phyloP scores from a whole-genome alignment of 92 coral and sea anemone species.

The Palythoa grandiflora region DNA sequence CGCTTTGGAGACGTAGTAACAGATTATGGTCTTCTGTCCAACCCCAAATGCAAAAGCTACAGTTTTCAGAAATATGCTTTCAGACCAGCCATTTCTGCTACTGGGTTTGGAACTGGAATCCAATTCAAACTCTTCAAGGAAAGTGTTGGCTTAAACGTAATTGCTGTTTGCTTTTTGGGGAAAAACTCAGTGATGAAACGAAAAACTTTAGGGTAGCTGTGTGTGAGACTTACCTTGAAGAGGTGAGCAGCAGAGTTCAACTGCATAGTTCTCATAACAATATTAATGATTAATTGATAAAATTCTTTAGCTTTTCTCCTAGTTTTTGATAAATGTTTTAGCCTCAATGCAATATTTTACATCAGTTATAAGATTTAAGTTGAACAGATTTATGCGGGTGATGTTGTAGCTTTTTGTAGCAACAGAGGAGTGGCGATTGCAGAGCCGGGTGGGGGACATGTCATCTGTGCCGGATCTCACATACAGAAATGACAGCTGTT shows the following conservation, averaged over 20 bases:
- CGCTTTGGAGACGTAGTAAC: not conserved
- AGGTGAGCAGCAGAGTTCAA: not conserved
- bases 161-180: not conserved
- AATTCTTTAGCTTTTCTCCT: too few relatives aligned
- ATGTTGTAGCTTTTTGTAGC: too few relatives aligned
- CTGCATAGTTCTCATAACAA: not conserved
- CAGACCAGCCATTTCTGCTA: not conserved
- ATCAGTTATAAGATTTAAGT: too few relatives aligned
- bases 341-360: too few relatives aligned
- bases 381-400: too few relatives aligned
- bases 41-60: not conserved
- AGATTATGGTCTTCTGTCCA: not conserved
- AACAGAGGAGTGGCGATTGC: too few relatives aligned
- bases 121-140: not conserved
- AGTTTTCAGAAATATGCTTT: not conserved
- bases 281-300: too few relatives aligned
- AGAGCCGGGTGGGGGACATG: too few relatives aligned
- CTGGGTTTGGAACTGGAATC: not conserved
- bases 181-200: not conserved
- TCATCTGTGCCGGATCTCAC: too few relatives aligned
- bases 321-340: too few relatives aligned
- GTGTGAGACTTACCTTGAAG: not conserved
- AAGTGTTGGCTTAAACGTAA: not conserved
- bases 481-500: too few relatives aligned
- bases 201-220: not conserved